These are phyloP conservation scores for Furnarius figulus DNA, from an alignment of 2,113 vertebrate species.

Conservation along the genomic window DNA sequence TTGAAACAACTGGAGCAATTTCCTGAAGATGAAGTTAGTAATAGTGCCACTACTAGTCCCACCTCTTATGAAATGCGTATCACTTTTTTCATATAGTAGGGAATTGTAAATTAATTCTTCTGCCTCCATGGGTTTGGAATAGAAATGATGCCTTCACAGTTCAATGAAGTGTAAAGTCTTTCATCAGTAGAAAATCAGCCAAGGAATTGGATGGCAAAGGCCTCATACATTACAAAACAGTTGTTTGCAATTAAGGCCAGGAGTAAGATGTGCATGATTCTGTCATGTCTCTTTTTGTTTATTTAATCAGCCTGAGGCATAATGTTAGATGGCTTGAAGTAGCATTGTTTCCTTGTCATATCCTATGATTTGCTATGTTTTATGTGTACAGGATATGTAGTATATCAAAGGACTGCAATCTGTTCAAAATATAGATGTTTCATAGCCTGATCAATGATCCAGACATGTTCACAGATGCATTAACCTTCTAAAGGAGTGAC, in stretches of 20 bases:
- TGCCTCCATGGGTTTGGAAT: constrained; percentile 27
- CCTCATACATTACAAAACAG: constrained; percentile 46
- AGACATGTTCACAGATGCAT: not conserved
- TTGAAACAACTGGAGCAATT: not conserved
- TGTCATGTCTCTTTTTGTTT: constrained; percentile 50
- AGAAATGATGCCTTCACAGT: constrained; percentile 40
- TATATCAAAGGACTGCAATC: not conserved
- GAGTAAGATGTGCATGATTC: constrained; percentile 28
- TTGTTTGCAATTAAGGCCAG: constrained; percentile 55
- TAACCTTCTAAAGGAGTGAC: not conserved
- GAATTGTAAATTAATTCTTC: constrained; percentile 44
- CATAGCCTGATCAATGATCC: not conserved
- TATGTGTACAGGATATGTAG: not conserved
- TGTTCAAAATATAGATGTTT: not conserved
- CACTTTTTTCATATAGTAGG: not conserved
- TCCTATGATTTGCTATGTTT: not conserved
- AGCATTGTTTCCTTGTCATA: not conserved
- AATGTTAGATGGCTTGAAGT: constrained; percentile 8
- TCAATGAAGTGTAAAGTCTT: constrained; percentile 61
- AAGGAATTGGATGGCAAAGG: constrained; percentile 42
- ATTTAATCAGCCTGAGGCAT: constrained; percentile 48
- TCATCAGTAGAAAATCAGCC: constrained; percentile 51
- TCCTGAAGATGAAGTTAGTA: constrained; percentile 27
- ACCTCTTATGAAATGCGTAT: not conserved
- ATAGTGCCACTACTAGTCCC: not conserved